These are phyloP conservation scores for Xestoiulus laeticollis DNA, from an alignment of 2,888 invertebrate genomes.

Conservation along the genomic window DNA sequence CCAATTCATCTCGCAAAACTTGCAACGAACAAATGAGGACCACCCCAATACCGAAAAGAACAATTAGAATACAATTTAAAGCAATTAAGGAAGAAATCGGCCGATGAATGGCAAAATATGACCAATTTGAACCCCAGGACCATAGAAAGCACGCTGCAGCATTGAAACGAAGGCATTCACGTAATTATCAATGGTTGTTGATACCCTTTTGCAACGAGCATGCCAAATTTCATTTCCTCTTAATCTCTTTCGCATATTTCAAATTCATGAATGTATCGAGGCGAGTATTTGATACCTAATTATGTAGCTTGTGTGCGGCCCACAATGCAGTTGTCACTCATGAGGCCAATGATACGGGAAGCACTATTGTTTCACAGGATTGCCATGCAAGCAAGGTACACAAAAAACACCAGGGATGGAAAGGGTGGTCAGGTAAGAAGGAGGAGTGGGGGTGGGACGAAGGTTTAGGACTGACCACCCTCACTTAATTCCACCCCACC, in stretches of 20 bases:
- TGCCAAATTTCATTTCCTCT: conserved; percentile 36
- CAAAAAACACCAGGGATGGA: not conserved
- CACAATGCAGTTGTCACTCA: conserved; percentile 38
- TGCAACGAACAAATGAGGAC: not conserved
- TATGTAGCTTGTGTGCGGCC: conserved; percentile 32
- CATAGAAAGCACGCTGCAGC: not conserved
- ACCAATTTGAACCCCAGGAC: not conserved
- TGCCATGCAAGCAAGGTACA: not conserved
- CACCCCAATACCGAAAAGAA: not conserved
- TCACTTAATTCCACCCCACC: not conserved
- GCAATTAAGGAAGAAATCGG: not conserved
- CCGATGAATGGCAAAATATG: not conserved
- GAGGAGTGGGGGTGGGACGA: not conserved
- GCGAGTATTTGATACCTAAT: conserved; percentile 40
- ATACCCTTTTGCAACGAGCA: conserved; percentile 18
- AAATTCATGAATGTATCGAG: conserved; percentile 41
- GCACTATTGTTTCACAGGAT: conserved; percentile 38
- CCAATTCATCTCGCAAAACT: not conserved
- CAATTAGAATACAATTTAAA: conserved; percentile 6
- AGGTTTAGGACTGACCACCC: not conserved
- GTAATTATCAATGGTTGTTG: conserved; percentile 15
- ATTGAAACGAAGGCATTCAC: not conserved
- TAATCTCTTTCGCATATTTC: conserved; percentile 36
- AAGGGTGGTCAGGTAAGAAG: conserved; percentile 22
- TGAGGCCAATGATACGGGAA: conserved; percentile 40